Percentiles rank a stretch among this genome's conserved stretches.
Evolutionary conservation across 2,888 invertebrate genomes (phyloP).

Genomic region (Pandemis heparana): DNA sequence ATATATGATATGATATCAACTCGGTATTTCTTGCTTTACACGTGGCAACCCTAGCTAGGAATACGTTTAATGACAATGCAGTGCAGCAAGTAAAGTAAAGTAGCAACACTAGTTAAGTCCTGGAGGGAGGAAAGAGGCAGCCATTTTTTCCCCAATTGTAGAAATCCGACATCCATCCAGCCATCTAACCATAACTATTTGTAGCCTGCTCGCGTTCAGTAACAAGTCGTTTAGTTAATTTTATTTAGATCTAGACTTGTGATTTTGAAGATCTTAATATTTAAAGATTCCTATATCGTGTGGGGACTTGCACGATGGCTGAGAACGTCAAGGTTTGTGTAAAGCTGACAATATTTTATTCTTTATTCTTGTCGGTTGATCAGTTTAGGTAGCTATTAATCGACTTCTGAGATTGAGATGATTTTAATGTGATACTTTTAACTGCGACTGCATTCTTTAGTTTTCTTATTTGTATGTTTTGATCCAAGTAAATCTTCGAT

Average conservation of each 20-base stretch:
- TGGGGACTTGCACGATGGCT: conserved; percentile 59
- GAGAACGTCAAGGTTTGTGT: conserved; percentile 72
- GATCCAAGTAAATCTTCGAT: neutral
- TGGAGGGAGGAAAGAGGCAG: conserved; percentile 25
- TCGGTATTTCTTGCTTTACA: neutral
- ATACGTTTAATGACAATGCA: neutral
- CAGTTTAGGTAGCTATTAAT: conserved; percentile 5
- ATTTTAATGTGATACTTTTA: neutral
- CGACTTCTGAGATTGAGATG: neutral
- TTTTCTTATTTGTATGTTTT: conserved; percentile 12
- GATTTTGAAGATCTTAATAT: conserved; percentile 2
- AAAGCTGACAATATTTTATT: conserved; percentile 36
- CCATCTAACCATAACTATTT: conserved; percentile 31
- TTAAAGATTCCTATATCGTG: conserved; percentile 21
- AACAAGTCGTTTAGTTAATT: neutral
- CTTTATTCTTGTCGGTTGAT: conserved; percentile 27
- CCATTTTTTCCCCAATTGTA: conserved; percentile 38
- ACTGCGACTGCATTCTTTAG: neutral
- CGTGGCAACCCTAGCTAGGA: neutral
- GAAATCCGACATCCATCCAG: conserved; percentile 10
- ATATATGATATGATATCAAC: too few species aligned
- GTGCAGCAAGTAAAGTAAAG: neutral
- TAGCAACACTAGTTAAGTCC: conserved; percentile 11
- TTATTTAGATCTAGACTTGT: conserved; percentile 11
- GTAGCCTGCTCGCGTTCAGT: conserved; percentile 19